Base-by-base conservation (phyloP, 2,797 vertebrate species). In the Mormyrops attenuatus region DNA sequence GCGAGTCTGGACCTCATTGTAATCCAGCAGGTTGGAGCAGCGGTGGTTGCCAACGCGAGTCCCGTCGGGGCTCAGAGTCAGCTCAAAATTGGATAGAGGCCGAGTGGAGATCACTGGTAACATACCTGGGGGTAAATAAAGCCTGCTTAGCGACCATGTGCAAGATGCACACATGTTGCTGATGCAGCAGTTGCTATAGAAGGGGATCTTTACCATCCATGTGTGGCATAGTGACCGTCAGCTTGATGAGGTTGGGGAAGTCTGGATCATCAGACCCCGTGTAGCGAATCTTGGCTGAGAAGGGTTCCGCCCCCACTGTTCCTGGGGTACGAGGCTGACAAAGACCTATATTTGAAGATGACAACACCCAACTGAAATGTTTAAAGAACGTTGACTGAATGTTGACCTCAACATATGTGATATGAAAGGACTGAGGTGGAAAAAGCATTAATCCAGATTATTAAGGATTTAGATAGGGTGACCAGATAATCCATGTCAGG, bases 11-110 rank as follows among this genome's bases (percentile, higher is more conserved):
- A 97, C 95, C 93, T 98, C 96, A 11, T 96, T 97, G 90, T 96
- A 97, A 92, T 97, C 97, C 90, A 97, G 93, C 63, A 98, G 93
- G 92, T 97, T 98, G 92, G 97, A 97, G 92, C 97, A 97, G 90
- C 96, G 97, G 92, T 97, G 97, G 94, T 97, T 97, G 30, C 96
- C 97, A 69, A 97, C 95, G 0, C 95, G 93, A 9, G 97, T 97
- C 88, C 97, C 95, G 1, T 97, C 96, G 0, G 96, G 96, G 90
- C 97, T 97, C 86, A 97, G 95, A 0, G 95, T 97, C 85, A 97
- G 95, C 94, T 97, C 96, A 30, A 97, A 97, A 94, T 96, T 97
- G 82, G 97, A 96, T 89, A 97, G 92, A 2, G 96, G 95, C 90
- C 93, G 91, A 0, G 96, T 97, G 91, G 97, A 97, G 93, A 97